phyloP scores from a whole-genome alignment of 2,113 vertebrate species.

The Cranoglanis bouderius region DNA sequence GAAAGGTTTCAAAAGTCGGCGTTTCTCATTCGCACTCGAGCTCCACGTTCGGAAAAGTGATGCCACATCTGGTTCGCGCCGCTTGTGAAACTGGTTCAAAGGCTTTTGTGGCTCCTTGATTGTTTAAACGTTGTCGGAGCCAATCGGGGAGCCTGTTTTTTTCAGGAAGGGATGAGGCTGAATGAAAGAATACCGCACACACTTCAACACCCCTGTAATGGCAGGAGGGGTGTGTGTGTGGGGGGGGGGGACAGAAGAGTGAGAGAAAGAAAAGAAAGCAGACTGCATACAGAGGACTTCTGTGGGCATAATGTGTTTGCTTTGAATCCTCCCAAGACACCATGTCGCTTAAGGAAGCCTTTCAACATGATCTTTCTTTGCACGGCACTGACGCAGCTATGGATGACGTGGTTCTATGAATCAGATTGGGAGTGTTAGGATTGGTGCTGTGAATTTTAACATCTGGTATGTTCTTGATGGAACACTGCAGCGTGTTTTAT shows the following conservation, averaged over 20 bases:
- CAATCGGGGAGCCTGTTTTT: constrained; percentile 55
- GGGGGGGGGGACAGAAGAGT: background rate
- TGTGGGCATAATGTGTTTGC: constrained; percentile 55
- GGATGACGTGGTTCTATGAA: constrained; percentile 38
- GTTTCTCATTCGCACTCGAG: constrained; percentile 25
- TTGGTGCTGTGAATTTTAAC: constrained; percentile 3
- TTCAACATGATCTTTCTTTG: constrained; percentile 53
- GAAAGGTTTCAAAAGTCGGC: constrained; percentile 26
- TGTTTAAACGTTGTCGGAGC: constrained; percentile 63
- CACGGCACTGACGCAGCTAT: constrained; percentile 32
- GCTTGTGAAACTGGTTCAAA: constrained; percentile 63
- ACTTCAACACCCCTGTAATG: constrained; percentile 55
- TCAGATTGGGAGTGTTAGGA: constrained; percentile 27
- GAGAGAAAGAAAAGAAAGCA: constrained; percentile 35
- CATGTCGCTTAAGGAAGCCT: constrained; percentile 51
- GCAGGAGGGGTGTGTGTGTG: background rate
- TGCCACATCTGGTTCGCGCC: constrained; percentile 57
- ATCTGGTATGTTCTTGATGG: background rate
- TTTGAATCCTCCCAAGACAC: constrained; percentile 58
- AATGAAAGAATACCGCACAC: constrained; percentile 56
- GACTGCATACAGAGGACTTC: constrained; percentile 43
- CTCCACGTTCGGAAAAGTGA: constrained; percentile 34
- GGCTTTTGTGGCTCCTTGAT: constrained; percentile 61
- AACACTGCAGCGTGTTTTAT: background rate
- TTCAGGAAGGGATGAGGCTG: constrained; percentile 39